Evolutionary conservation across 1,140 invertebrate genomes (phyloP).

Genomic region (Dreissena rostriformis): DNA sequence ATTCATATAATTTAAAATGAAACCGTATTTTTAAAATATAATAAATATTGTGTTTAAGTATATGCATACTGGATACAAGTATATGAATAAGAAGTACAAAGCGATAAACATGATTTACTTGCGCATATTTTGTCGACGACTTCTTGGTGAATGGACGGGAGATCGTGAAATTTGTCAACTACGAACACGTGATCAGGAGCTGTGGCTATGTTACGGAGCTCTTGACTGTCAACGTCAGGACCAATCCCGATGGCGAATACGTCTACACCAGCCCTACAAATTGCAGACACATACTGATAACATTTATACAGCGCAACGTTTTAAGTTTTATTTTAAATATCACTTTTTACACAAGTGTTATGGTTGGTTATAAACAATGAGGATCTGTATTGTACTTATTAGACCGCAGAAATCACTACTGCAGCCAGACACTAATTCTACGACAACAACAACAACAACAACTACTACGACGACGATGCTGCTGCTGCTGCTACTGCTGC

Average conservation of each 20-base stretch:
- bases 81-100: slow-evolving; percentile 1
- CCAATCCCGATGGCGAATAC: slow-evolving; percentile 63
- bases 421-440: no score
- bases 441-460: no score
- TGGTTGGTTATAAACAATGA: no score
- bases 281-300: background rate
- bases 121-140: slow-evolving; percentile 49
- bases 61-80: background rate
- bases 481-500: no score
- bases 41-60: background rate
- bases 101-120: slow-evolving; percentile 18
- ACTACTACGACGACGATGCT: no score
- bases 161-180: slow-evolving; percentile 37
- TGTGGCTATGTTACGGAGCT: slow-evolving; percentile 56
- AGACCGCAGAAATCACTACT: no score
- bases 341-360: no score
- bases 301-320: no score
- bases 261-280: slow-evolving; percentile 36
- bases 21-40: background rate
- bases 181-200: slow-evolving; percentile 44
- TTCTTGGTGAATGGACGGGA: slow-evolving; percentile 42
- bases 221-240: slow-evolving; percentile 32
- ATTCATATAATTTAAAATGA: no score
- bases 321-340: no score
- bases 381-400: no score